Base-by-base conservation (phyloP, 2,888 invertebrate species). In the Sinelater perroti region DNA sequence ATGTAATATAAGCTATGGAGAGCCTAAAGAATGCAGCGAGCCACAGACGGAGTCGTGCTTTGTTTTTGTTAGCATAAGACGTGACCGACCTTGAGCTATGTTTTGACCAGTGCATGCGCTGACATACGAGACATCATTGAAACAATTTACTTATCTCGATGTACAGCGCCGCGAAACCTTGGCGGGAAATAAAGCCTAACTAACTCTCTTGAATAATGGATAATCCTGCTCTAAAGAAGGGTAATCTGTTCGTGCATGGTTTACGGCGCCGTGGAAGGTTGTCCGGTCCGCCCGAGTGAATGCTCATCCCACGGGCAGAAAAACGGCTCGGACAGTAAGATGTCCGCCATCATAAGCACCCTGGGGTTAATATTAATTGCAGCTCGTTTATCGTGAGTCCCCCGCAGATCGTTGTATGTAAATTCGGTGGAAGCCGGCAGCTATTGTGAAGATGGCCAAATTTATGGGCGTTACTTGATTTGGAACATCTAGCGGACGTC, bases 11-110 rank as follows among this genome's bases (percentile, higher is more conserved):
- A n/a, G n/a, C n/a, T n/a, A n/a, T n/a, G n/a, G n/a, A n/a, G n/a
- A n/a, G n/a, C n/a, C n/a, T n/a, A 35, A 35, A 17, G 35, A 35
- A 35, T 35, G 35, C 35, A 35, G 16, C n/a, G 35, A 35, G 17
- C 18, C 18, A 20, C 38, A 38, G 38, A 38, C 38, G 11, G n/a
- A 3, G 18, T 38, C 21, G 21, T 21, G 38, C 21, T 18, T 47
- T 40, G 40, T 36, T 33, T 38, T 52, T 45, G 31, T 46, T 44
- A 30, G 42, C 18, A 46, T 40, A 38, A 21, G 45, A 58, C 58
- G 58, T 58, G 58, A 58, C 58, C 44, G 53, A 30, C 58, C 58
- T 58, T 58, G 58, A 20, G 24, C 40, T 20, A 40, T 40, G 40
- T 40, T 40, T 40, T 40, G 40, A 40, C 40, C 40, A 20, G 24